Base-by-base conservation (phyloP, 92 coral and sea anemone genomes). In the Umimayanthus kanabou region DNA sequence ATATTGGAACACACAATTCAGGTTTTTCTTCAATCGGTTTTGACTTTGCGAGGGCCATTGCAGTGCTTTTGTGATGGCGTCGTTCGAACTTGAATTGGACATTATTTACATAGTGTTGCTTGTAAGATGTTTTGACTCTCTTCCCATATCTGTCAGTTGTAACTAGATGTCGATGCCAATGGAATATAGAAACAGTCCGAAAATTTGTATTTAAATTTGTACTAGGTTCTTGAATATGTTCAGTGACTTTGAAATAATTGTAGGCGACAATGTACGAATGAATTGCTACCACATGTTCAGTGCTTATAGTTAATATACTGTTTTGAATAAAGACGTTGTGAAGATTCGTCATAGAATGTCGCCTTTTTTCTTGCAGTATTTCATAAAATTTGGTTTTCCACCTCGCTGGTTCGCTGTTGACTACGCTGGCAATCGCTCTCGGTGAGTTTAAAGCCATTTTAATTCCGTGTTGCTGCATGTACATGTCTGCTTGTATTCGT, bases 131-230 rank as follows among this genome's bases (percentile, higher is more conserved):
- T 83, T 53, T 67, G 66, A 65, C n/a, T 77, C 81, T 29, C 76
- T 53, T 37, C 67, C 79, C 45, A n/a, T 45, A 70, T 70, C 66
- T 83, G 87, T 83, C 43, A 70, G 87, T 82, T 82, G 42, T 82
- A 82, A 75, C 79, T 75, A 75, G 50, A 71, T 28, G 26, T 45
- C 28, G 79, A 75, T 75, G 67, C 23, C 28, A 16, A 7, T 43
- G 77, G 61, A 83, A 70, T 45, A 50, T 83, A 83, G 42, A 39
- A 47, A 83, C 26, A 18, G 73, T 45, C 47, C 42, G 43, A 30
- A 67, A 69, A 83, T 83, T 81, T 83, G 87, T 83, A 83, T 83
- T 83, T 83, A 83, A 83, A 83, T 69, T 83, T 83, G 84, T 55
- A 15, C 77, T 50, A 45, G 77, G 77, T 83, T 83, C 42, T 70